Percentiles rank a stretch among this genome's conserved stretches.
Conservation (phyloP, 2,888 invertebrate species). For the Agriotes lineatus region DNA sequence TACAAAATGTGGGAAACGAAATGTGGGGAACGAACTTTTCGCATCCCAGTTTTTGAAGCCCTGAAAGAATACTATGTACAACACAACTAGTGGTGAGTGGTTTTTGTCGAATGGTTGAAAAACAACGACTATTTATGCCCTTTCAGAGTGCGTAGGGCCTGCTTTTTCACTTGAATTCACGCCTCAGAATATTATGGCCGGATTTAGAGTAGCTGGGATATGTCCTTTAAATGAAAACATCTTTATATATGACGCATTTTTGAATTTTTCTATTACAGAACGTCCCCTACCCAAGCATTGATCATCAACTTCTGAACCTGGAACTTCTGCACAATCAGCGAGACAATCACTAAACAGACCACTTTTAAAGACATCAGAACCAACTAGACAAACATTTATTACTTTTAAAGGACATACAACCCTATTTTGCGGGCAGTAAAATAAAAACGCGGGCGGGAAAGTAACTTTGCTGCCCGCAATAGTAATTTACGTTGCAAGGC, state of each 20-base stretch:
- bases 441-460: no score
- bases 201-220: neutral
- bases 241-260: neutral
- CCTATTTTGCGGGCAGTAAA: no score
- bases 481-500: no score
- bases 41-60: no score
- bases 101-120: neutral
- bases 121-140: conserved; percentile 5
- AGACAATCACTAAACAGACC: no score
- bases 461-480: no score
- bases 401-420: no score
- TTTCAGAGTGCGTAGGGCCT: conserved; percentile 1
- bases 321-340: no score
- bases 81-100: conserved; percentile 2
- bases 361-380: no score
- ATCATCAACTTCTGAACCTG: neutral
- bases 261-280: conserved; percentile 1
- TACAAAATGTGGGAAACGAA: no score
- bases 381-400: no score
- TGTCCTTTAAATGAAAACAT: conserved; percentile 11
- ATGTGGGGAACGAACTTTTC: no score
- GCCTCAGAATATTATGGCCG: conserved; percentile 3
- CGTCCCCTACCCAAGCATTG: neutral
- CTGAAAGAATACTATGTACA: conserved; percentile 49
- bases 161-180: conserved; percentile 1